A percentile compares a stretch with the other conserved stretches of the same genome.
Conservation (phyloP, 2,888 invertebrate genomes). For the Idaea straminata region DNA sequence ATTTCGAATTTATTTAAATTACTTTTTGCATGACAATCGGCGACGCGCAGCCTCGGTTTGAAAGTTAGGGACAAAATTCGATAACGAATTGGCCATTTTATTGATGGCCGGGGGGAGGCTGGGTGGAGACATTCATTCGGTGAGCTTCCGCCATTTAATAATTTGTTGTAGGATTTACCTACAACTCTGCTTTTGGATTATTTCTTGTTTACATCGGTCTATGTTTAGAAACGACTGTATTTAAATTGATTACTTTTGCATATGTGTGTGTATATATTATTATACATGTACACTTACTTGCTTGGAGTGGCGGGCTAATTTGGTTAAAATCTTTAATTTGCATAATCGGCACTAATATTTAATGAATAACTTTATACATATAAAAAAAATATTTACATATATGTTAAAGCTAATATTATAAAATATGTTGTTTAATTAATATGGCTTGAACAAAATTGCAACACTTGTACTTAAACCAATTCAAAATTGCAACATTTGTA, state of each 20-base stretch:
- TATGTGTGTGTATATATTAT: neutral
- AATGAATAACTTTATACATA: too few relatives aligned
- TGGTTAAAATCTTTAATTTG: too few relatives aligned
- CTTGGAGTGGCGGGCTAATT: neutral
- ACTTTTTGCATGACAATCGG: constrained; percentile 70
- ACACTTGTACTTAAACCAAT: too few relatives aligned
- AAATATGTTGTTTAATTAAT: too few relatives aligned
- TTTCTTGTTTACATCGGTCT: constrained; percentile 56
- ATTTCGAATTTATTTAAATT: constrained; percentile 66
- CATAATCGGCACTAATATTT: too few relatives aligned
- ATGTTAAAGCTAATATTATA: too few relatives aligned
- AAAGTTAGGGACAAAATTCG: constrained; percentile 77
- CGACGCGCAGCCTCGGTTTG: constrained; percentile 72
- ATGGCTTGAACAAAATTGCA: too few relatives aligned
- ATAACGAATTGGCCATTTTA: constrained; percentile 81
- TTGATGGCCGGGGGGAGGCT: constrained; percentile 78
- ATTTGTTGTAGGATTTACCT: constrained; percentile 47
- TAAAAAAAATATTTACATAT: too few relatives aligned
- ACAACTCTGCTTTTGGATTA: constrained; percentile 39
- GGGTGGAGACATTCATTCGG: constrained; percentile 72
- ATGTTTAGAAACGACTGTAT: constrained; percentile 19
- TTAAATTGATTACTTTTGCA: neutral
- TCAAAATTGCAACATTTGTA: too few relatives aligned
- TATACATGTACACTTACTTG: neutral
- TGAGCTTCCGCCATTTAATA: constrained; percentile 75